Evolutionary conservation across 2,113 vertebrate species (phyloP), one percentile per base, ranked within the genome.

Genomic region (Crocuta crocuta): DNA sequence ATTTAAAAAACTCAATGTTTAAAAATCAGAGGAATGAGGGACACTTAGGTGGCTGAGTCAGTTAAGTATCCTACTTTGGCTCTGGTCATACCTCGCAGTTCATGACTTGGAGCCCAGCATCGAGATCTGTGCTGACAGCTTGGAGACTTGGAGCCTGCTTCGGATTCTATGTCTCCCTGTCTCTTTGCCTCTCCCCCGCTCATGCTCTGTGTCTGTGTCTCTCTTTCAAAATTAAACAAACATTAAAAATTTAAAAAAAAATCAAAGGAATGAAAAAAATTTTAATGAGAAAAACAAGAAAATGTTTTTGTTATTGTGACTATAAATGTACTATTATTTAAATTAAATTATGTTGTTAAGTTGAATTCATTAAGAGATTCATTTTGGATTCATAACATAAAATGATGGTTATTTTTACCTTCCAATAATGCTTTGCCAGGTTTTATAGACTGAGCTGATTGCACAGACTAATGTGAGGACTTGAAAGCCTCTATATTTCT

Each of bases 281-380:
- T 81, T 71, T 39, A 86, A 90, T 31, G 24, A 66, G 24, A 86
- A 87, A 95, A 82, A 31, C 35, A 81, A 61, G n/a, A 26, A 97
- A 78, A 91, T 45, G 11, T 7, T 45, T 96, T 95, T 91, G 26
- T 28, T 80, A 74, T 66, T 35, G 3, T 89, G 55, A 81, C 43
- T 92, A 45, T 79, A 89, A 61, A 65, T 21, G 85, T 65, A 71
- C 10, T 66, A 58, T 71, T 63, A 71, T 87, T 61, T 53, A 35
- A 48, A 78, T 78, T 78, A 78, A 78, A 48, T 78, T 81, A 81
- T n/a, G 88, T 92, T 74, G 23, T 71, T 35, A 85, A 85, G 23
- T 61, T 85, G 24, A 89, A 61, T 68, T 96, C 24, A 50, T 84
- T 78, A 73, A 88, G 83, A 84, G n/a, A 68, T 55, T 89, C 55